Conservation (phyloP, 2,888 invertebrate genomes). For the Acrocera orbiculus region DNA sequence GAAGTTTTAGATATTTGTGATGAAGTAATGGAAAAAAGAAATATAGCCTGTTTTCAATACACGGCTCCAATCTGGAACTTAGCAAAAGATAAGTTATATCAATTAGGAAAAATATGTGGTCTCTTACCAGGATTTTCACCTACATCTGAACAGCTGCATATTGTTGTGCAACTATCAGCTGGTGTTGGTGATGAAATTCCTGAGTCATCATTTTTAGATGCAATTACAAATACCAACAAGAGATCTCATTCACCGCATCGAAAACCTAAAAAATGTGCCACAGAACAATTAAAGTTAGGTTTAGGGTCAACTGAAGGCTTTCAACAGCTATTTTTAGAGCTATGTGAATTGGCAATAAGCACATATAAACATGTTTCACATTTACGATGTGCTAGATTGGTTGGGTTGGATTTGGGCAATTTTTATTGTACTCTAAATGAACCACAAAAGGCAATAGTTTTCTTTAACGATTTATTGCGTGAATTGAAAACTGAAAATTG, state of each 20-base stretch:
- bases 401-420: constrained; percentile 75
- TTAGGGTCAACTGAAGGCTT: constrained; percentile 78
- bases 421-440: constrained; percentile 78
- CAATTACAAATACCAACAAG: constrained; percentile 21
- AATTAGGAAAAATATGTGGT: constrained; percentile 78
- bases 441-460: constrained; percentile 76
- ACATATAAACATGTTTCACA: constrained; percentile 88
- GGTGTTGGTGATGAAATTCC: constrained; percentile 69
- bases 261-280: constrained; percentile 36
- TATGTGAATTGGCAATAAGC: constrained; percentile 88
- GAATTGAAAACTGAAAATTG: constrained; percentile 81
- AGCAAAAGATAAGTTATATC: constrained; percentile 59
- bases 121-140: constrained; percentile 67
- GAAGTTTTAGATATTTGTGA: constrained; percentile 76
- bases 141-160: constrained; percentile 73
- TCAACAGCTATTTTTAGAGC: constrained; percentile 77
- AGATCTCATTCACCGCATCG: constrained; percentile 34
- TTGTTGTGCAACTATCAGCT: constrained; percentile 75
- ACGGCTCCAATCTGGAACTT: constrained; percentile 78
- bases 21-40: constrained; percentile 43
- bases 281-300: constrained; percentile 75
- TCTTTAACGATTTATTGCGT: constrained; percentile 68
- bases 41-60: constrained; percentile 58
- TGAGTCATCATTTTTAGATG: constrained; percentile 20
- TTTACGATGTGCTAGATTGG: constrained; percentile 61